Conservation (phyloP, 1,140 invertebrate species). For the Drosophila busckii region DNA sequence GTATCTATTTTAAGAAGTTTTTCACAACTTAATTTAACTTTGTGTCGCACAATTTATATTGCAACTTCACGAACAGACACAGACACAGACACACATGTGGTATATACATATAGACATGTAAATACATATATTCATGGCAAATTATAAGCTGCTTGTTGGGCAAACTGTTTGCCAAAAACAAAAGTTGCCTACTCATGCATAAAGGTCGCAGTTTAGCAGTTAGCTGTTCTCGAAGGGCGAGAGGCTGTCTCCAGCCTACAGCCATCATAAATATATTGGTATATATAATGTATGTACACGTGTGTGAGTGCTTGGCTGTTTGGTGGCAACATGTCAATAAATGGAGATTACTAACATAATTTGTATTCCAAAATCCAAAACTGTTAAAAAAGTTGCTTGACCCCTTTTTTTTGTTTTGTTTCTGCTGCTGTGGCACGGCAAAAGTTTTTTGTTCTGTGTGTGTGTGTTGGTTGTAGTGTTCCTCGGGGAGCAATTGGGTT, state of each 20-base stretch:
- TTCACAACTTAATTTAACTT: too few relatives aligned
- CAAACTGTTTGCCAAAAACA: constrained; percentile 39
- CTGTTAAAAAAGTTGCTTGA: constrained; percentile 69
- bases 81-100: too few relatives aligned
- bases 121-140: constrained; percentile 71
- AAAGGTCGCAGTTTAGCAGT: constrained; percentile 52
- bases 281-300: constrained; percentile 17
- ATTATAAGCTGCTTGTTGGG: constrained; percentile 60
- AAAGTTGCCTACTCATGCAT: constrained; percentile 58
- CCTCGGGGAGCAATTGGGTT: constrained; percentile 73
- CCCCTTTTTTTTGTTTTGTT: constrained; percentile 34
- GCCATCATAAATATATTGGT: constrained; percentile 50
- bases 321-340: constrained; percentile 58
- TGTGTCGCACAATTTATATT: too few relatives aligned
- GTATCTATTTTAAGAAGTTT: too few relatives aligned
- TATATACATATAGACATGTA: too few relatives aligned
- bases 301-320: constrained; percentile 11
- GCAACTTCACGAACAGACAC: too few relatives aligned
- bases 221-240: too few relatives aligned
- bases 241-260: too few relatives aligned
- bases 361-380: constrained; percentile 76
- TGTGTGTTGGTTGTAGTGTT: constrained; percentile 42
- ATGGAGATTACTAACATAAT: constrained; percentile 76
- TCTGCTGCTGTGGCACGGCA: constrained; percentile 11
- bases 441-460: constrained; percentile 45